Evolutionary conservation across 2,888 invertebrate species (phyloP).

Genomic region (Camptogramma bilineatum): DNA sequence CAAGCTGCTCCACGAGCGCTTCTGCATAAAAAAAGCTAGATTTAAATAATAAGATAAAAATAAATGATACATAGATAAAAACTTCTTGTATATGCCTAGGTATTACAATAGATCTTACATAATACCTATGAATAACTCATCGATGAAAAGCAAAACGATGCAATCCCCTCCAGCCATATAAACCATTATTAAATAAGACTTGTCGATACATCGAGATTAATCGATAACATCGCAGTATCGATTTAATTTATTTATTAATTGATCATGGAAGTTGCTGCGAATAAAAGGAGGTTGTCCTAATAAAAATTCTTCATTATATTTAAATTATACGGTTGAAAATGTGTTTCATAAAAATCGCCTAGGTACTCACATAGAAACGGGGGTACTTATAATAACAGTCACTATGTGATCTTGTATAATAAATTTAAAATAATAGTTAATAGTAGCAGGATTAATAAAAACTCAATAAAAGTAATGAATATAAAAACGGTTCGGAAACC

Average conservation of each 20-base stretch:
- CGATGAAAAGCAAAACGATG: conserved; percentile 8
- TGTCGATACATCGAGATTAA: conserved; percentile 43
- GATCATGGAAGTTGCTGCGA: conserved; percentile 37
- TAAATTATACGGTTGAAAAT: background rate
- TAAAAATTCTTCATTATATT: background rate
- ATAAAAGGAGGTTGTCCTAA: background rate
- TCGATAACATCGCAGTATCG: conserved; percentile 47
- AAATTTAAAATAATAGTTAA: background rate
- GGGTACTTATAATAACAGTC: background rate
- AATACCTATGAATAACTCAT: background rate
- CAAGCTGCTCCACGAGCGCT: too few species aligned
- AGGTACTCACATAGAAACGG: too few species aligned
- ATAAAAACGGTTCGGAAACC: background rate
- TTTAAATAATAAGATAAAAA: too few species aligned
- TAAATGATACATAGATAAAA: too few species aligned
- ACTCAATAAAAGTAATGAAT: background rate
- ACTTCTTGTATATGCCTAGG: too few species aligned
- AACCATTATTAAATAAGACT: conserved; percentile 18
- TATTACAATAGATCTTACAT: too few species aligned
- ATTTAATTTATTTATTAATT: conserved; percentile 64
- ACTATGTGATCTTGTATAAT: background rate
- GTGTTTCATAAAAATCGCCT: background rate
- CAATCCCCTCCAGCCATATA: conserved; percentile 13
- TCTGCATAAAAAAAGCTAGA: too few species aligned
- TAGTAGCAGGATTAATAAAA: background rate